These are phyloP conservation scores for Lamprologus ornatipinnis DNA, from an alignment of 2,113 vertebrate genomes.

Conservation along the genomic window DNA sequence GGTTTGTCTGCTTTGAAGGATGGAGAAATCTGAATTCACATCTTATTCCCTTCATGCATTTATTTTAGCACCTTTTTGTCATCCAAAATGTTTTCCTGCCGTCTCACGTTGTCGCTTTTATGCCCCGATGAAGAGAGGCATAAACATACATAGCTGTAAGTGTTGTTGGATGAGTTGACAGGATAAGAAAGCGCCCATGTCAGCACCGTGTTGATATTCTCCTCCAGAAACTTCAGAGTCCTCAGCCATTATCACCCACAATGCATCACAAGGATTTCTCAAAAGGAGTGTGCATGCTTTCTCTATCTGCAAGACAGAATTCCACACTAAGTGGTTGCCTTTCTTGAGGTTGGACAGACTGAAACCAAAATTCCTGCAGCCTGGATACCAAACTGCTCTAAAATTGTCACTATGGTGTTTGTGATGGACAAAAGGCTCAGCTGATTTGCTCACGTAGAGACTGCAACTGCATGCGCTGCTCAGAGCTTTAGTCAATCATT, in stretches of 20 bases:
- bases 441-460: neutral
- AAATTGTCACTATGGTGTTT: neutral
- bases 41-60: neutral
- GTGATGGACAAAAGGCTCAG: neutral
- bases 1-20: neutral
- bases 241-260: slow-evolving; percentile 17
- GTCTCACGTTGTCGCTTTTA: neutral
- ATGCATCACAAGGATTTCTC: slow-evolving; percentile 18
- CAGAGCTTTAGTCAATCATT: neutral
- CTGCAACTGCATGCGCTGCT: neutral
- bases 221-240: slow-evolving; percentile 6
- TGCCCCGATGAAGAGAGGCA: neutral
- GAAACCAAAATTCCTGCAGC: neutral
- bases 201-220: neutral
- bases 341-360: neutral
- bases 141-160: neutral
- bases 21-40: neutral
- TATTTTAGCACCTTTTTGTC: neutral
- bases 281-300: neutral
- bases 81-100: neutral
- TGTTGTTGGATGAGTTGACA: neutral
- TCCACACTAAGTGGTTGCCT: slow-evolving; percentile 10
- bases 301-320: slow-evolving; percentile 22
- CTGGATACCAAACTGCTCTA: neutral
- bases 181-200: slow-evolving; percentile 1